Evolutionary conservation across 2,797 vertebrate species (phyloP).

Genomic region (Melanotaenia maccullochi): DNA sequence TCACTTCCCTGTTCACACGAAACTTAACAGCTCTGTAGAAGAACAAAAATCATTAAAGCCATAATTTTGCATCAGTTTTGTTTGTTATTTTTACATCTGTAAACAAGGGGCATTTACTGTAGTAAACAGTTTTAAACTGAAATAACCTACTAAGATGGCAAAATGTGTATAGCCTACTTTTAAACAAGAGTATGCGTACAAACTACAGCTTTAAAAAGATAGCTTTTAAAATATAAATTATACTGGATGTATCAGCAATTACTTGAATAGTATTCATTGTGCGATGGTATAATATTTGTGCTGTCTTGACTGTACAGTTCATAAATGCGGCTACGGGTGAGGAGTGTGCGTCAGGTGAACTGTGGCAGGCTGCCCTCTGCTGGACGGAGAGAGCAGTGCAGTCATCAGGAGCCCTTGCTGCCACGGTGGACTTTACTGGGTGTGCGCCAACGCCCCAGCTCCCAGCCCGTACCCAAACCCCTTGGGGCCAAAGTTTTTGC

Average conservation of each 20-base stretch:
- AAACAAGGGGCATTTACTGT: not conserved
- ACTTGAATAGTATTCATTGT: not conserved
- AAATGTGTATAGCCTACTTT: not conserved
- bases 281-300: not conserved
- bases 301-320: not conserved
- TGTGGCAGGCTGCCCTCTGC: conserved; percentile 27
- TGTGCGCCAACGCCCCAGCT: conserved; percentile 90
- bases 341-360: not conserved
- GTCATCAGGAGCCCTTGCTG: not conserved
- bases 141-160: not conserved
- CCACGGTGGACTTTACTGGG: conserved; percentile 70
- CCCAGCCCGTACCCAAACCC: conserved; percentile 94
- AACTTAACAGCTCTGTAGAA: not conserved
- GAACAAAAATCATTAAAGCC: not conserved
- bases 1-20: not conserved
- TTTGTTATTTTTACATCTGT: conserved; percentile 18
- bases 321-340: conserved; percentile 11
- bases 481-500: conserved; percentile 95
- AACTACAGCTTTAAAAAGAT: not conserved
- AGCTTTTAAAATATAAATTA: not conserved
- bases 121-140: not conserved
- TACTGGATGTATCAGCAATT: not conserved
- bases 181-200: not conserved
- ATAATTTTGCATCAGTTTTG: not conserved
- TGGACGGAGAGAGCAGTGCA: conserved; percentile 22